Evolutionary conservation across 37 sponge, comb jelly and placozoan species (phyloP), one percentile per base, ranked within the genome.

Genomic region (Beroe ovata): DNA sequence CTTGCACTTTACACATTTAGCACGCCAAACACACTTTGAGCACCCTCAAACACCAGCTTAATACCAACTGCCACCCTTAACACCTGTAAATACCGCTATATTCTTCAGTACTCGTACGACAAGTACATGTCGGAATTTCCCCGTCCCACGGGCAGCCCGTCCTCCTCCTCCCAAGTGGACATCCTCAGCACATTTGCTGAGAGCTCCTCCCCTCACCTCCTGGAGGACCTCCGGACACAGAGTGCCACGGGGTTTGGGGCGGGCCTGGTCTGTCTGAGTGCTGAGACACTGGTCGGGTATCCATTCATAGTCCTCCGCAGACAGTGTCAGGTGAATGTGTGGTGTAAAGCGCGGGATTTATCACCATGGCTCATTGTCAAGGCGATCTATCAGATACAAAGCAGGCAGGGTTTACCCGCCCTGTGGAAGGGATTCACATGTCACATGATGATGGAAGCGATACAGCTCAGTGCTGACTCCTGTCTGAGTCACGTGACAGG

Each of bases 171-270:
- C 38, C 71, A 71, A 71, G 71, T 71, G 37, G 71, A 71, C 8
- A 21, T 71, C 29, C 36, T 71, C 37, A 71, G 71, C 20, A 21
- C 21, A 28, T 71, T 71, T 71, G 71, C 71, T 20, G 71, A 71
- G 20, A 71, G 71, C 20, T 35, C 21, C 36, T 71, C 71, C 8
- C 71, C 29, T 20, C 71, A 71, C 38, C 29, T 4, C 38, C 38
- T 36, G 20, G 71, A 71, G 38, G 36, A 71, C 11, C 20, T 63
- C 25, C 64, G 21, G 26, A 20, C 34, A 38, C 71, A 71, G 71
- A 71, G 71, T 30, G 71, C 71, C 71, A 71, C 71, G 29, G 71
- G 71, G 38, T 71, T 71, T 71, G 71, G 71, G 29, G 71, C 71
- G 4, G 71, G 71, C 38, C 20, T 71, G 38, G 71, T 71, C 38